Base-by-base conservation (phyloP, 1,140 invertebrate species). In the Araneus ventricosus region DNA sequence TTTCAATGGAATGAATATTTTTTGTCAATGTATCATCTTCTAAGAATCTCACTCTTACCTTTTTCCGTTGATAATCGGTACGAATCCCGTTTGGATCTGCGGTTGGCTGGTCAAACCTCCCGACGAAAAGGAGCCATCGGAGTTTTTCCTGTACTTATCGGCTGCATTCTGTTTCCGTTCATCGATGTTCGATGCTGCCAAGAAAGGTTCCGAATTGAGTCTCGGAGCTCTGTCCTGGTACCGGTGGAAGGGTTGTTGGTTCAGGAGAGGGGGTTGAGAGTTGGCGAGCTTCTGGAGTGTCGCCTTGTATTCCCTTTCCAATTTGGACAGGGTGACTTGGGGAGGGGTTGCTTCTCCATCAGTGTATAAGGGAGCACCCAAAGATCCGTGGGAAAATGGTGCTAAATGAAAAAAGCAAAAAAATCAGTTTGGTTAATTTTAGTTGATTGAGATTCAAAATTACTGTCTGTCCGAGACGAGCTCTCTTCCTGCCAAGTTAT, bases 31-130 rank as follows among this genome's bases (percentile, higher is more conserved):
- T n/a, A n/a, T n/a, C n/a, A n/a, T n/a, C n/a, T n/a, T n/a, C n/a
- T n/a, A n/a, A n/a, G n/a, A n/a, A n/a, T n/a, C n/a, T n/a, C n/a
- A n/a, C n/a, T n/a, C 70, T 75, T 6, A 75, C 70, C 39, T 52
- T 30, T 84, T 45, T n/a, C 82, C 82, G 4, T 45, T 52, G 41
- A 92, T 34, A 4, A 92, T 92, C 1, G 90, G 90, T 7, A 86
- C 82, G 61, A 92, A 92, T 86, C 90, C 90, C 17, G 90, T 92
- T 8, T 92, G 90, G 10, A 92, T 24, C 10, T 86, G 79, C 7
- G 79, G 52, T n/a, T 91, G 75, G 27, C 24, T 52, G 5, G 88
- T 17, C 10, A 27, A 39, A 10, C 30, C 22, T 2, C 52, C 45
- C 34, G 34, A 67, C 1, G 84, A 34, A 86, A 30, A 57, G 0